These are phyloP conservation scores for Orchestia grillus DNA, from an alignment of 1,140 invertebrate species.

Conservation along the genomic window DNA sequence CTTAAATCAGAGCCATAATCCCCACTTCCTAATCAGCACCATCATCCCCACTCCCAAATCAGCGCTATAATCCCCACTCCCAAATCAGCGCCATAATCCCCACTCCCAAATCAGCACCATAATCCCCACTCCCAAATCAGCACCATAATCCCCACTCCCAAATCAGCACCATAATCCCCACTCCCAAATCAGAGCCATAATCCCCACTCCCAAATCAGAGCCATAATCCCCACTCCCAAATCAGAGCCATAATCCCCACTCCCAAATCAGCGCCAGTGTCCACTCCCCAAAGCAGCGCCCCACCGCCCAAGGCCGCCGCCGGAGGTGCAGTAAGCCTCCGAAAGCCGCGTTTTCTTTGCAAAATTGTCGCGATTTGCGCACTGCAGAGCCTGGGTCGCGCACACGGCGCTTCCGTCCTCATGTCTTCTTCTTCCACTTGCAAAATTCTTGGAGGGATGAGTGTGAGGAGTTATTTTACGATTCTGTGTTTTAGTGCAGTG, in stretches of 20 bases:
- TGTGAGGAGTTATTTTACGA: no score
- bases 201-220: not conserved
- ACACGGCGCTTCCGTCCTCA: not conserved
- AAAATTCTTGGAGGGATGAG: no score
- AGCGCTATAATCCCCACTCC: not conserved
- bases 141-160: not conserved
- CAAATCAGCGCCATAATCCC: not conserved
- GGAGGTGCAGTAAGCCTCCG: not conserved
- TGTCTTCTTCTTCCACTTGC: not conserved
- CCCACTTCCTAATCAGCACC: not conserved
- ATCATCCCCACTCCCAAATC: not conserved
- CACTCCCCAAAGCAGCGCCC: not conserved
- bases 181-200: not conserved
- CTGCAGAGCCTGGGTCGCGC: not conserved
- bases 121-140: not conserved
- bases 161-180: not conserved
- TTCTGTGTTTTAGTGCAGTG: no score
- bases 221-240: not conserved
- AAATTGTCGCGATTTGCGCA: not conserved
- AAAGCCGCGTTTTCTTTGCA: not conserved
- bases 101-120: not conserved
- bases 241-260: not conserved
- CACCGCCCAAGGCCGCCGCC: not conserved
- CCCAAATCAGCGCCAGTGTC: not conserved
- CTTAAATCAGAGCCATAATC: not conserved